Base-by-base conservation (phyloP, 2,797 vertebrate species). In the Steatocranus sp. region DNA sequence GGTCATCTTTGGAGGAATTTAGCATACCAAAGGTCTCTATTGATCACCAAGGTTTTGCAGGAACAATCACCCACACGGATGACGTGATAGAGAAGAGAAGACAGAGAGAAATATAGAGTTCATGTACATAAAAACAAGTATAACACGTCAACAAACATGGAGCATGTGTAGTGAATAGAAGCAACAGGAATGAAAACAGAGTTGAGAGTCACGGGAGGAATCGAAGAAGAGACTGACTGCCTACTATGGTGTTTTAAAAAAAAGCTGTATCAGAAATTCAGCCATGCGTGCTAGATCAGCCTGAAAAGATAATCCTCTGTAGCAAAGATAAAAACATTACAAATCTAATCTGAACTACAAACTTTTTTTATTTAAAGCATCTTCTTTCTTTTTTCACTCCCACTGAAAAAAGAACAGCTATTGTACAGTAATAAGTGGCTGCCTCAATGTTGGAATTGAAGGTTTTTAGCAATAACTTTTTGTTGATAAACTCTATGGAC, bases 11-110 rank as follows among this genome's bases (percentile, higher is more conserved):
- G 93, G 85, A 96, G 94, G 92, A 96, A 94, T 95, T 73, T 93
- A 95, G 96, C 97, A 94, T 98, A 98, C 97, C 97, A 97, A 98
- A 98, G 84, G 97, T 97, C 95, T 98, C 97, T 98, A 97, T 93
- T 97, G 96, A 97, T 97, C 97, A 97, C 95, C 97, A 96, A 94
- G 93, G 97, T 94, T 97, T 97, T 96, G 95, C 97, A 97, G 97
- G 96, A 97, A 96, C 96, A 97, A 97, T 96, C 96, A 97, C 96
- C 97, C 97, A 97, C 96, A 97, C 84, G 97, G 97, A 97, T 97
- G 97, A 94, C 95, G 97, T 97, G 96, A 97, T 95, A 94, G 94
- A 83, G 95, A 95, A 92, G 94, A 93, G 91, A 91, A 96, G 91
- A 96, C 87, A 95, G 89, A 95, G 86, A 95, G 86, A 95, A 85